Evolutionary conservation across 2,888 invertebrate genomes (phyloP).

Genomic region (Caenorhabditis sinica): DNA sequence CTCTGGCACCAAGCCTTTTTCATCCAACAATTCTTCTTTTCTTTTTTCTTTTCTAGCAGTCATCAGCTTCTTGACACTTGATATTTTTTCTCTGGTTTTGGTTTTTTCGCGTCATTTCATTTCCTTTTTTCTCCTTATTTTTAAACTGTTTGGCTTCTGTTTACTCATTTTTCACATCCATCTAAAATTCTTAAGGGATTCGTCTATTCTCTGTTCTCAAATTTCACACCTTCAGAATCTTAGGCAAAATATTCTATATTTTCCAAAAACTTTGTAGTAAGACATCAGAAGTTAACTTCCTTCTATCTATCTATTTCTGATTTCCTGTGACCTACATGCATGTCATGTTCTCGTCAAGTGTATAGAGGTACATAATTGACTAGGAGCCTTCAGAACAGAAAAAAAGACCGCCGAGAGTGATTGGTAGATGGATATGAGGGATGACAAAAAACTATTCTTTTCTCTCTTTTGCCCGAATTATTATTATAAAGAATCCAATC

Average conservation of each 20-base stretch:
- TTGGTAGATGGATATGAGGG: slow-evolving; percentile 3
- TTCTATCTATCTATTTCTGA: slow-evolving; percentile 2
- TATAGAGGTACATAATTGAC: slow-evolving; percentile 50
- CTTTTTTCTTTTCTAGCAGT: slow-evolving; percentile 17
- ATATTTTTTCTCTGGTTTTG: slow-evolving; percentile 25
- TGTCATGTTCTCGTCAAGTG: slow-evolving; percentile 34
- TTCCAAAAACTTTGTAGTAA: not conserved
- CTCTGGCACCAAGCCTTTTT: slow-evolving; percentile 19
- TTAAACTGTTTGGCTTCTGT: slow-evolving; percentile 49
- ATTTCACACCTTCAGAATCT: slow-evolving; percentile 30
- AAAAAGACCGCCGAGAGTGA: slow-evolving; percentile 22
- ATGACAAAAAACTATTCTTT: slow-evolving; percentile 1
- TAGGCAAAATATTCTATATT: not conserved
- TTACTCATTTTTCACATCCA: slow-evolving; percentile 46
- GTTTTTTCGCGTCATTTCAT: slow-evolving; percentile 31
- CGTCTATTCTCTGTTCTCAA: slow-evolving; percentile 12
- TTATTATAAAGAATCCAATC: slow-evolving; percentile 52
- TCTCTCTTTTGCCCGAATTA: slow-evolving; percentile 13
- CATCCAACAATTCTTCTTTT: slow-evolving; percentile 9
- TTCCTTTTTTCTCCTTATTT: too few relatives aligned
- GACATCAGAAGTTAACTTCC: not conserved
- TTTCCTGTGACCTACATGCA: slow-evolving; percentile 34
- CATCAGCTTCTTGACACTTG: slow-evolving; percentile 38
- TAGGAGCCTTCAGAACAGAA: slow-evolving; percentile 34
- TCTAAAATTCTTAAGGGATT: slow-evolving; percentile 60